phyloP scores from a whole-genome alignment of 2,888 invertebrate species.

The Nephrotoma guestfalica region DNA sequence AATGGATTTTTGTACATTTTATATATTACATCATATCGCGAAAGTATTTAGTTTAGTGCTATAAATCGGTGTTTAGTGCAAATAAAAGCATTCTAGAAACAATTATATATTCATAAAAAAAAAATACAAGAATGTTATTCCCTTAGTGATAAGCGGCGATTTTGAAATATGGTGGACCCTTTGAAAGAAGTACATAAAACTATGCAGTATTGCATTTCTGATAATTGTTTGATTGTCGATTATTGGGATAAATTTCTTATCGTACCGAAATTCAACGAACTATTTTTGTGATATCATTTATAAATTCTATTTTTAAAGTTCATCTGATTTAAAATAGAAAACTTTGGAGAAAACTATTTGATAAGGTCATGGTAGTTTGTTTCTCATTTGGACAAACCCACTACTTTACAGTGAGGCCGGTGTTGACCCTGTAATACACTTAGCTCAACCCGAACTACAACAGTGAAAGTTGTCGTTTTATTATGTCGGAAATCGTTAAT shows the following conservation, averaged over 20 bases:
- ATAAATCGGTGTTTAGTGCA: background rate
- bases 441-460: background rate
- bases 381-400: background rate
- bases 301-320: background rate
- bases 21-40: background rate
- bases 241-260: background rate
- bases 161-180: background rate
- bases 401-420: too few relatives aligned
- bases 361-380: background rate
- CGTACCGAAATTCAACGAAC: background rate
- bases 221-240: background rate
- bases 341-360: background rate
- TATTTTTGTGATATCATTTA: background rate
- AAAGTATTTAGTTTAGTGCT: background rate
- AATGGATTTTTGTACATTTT: background rate
- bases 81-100: background rate
- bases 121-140: background rate
- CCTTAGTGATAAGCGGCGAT: background rate
- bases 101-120: background rate
- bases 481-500: background rate
- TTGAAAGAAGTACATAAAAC: background rate
- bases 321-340: background rate
- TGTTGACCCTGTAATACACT: too few relatives aligned
- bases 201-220: background rate
- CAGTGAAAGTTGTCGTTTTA: background rate